Conservation (phyloP, 2,797 vertebrate species). For the Sciurus vulgaris region DNA sequence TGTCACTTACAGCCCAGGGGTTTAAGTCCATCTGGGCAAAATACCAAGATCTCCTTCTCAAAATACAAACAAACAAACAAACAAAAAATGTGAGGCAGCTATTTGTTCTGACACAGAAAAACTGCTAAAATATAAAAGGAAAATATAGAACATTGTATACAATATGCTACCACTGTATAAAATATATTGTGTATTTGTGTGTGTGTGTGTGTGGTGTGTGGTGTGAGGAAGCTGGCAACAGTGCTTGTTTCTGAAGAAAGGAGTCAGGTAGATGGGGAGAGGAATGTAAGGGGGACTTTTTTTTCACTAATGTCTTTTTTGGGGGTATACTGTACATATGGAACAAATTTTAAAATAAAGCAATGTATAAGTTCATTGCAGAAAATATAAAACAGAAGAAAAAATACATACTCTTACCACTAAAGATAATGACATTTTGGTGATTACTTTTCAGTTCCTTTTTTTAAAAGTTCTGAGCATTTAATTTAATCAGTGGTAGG, state of each 20-base stretch:
- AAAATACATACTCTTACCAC: neutral
- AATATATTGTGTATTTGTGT: neutral
- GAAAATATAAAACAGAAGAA: conserved; percentile 34
- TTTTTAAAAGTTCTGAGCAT: neutral
- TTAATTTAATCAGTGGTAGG: neutral
- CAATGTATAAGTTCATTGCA: neutral
- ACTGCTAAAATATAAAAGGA: neutral
- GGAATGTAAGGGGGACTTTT: neutral
- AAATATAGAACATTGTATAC: neutral
- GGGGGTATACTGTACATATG: neutral
- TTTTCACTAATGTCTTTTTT: neutral
- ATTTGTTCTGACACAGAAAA: neutral
- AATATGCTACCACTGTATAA: neutral
- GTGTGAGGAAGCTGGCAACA: neutral
- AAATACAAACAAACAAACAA: too few relatives aligned
- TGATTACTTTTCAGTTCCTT: neutral
- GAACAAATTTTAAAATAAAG: neutral
- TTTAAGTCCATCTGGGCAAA: neutral
- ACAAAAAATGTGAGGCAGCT: neutral
- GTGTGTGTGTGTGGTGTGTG: neutral
- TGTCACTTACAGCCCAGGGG: neutral
- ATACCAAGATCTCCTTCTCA: neutral
- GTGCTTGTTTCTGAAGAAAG: neutral
- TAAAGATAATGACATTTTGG: neutral
- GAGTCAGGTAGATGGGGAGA: neutral